Percentiles rank a stretch among this genome's conserved stretches.
Conservation (phyloP, 2,797 vertebrate genomes). For the Aldrovandia affinis region DNA sequence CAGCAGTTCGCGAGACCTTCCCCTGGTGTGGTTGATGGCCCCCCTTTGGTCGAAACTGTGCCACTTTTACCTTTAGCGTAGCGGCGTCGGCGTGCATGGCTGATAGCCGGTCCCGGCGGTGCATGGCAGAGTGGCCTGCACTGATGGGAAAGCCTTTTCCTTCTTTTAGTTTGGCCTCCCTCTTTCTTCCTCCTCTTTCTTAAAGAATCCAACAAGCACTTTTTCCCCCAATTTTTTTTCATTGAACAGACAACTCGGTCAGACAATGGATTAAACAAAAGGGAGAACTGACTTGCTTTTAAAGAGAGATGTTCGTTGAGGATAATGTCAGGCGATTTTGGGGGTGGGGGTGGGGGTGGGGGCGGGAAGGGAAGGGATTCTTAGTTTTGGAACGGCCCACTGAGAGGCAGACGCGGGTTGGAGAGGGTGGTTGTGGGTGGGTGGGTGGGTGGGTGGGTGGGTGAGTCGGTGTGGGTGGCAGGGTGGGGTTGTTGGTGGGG, state of each 20-base stretch:
- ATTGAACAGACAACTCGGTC: conserved; percentile 62
- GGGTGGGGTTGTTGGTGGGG: conserved; percentile 36
- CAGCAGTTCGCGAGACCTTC: conserved; percentile 29
- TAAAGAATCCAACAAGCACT: conserved; percentile 80
- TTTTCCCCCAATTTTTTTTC: conserved; percentile 42
- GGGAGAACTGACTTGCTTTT: conserved; percentile 59
- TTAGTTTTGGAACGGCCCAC: background rate
- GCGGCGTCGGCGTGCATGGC: conserved; percentile 41
- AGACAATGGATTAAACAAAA: conserved; percentile 58
- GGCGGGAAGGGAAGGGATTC: background rate
- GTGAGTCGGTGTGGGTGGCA: conserved; percentile 29
- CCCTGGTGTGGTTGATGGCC: conserved; percentile 27
- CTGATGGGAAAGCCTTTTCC: conserved; percentile 22
- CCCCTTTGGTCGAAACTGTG: too few species aligned
- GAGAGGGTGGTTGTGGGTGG: conserved; percentile 29
- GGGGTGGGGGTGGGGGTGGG: conserved; percentile 40
- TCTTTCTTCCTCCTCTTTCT: conserved; percentile 56
- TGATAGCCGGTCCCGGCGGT: conserved; percentile 29
- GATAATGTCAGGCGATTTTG: conserved; percentile 73
- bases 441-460: conserved; percentile 40
- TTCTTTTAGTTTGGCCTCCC: conserved; percentile 28
- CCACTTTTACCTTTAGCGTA: conserved; percentile 32
- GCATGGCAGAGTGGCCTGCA: background rate
- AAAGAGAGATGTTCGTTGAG: conserved; percentile 67
- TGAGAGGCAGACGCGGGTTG: background rate